A percentile compares a stretch with the other conserved stretches of the same genome.
Evolutionary conservation across 2,113 vertebrate species (phyloP).

Genomic region (Bettongia penicillata): DNA sequence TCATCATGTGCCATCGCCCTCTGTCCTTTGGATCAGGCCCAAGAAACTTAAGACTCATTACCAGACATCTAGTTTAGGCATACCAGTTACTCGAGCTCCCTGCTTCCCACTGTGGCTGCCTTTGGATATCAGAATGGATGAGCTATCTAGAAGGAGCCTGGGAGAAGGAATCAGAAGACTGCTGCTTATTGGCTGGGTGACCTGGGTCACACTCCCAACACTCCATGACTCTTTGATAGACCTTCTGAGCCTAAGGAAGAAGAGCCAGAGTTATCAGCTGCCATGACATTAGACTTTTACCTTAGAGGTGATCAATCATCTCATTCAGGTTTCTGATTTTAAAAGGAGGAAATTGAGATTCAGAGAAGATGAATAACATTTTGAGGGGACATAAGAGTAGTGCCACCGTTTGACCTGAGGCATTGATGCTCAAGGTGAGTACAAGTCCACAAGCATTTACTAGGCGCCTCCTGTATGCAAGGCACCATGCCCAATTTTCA

Average conservation of each 20-base stretch:
- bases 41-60: not conserved
- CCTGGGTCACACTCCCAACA: not conserved
- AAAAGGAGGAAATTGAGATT: not conserved
- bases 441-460: not conserved
- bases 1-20: no score
- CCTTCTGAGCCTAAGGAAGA: not conserved
- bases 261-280: no score
- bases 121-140: not conserved
- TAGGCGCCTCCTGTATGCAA: not conserved
- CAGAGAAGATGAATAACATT: not conserved
- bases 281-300: not conserved
- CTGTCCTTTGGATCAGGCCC: not conserved
- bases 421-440: not conserved
- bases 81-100: not conserved
- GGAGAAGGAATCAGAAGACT: not conserved
- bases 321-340: not conserved
- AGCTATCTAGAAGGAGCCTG: not conserved
- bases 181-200: not conserved
- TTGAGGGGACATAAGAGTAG: not conserved
- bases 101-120: not conserved
- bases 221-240: not conserved
- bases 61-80: not conserved
- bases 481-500: not conserved
- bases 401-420: not conserved
- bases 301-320: not conserved